These are phyloP conservation scores for Chelonus formosanus DNA, from an alignment of 2,888 invertebrate species.

Conservation along the genomic window DNA sequence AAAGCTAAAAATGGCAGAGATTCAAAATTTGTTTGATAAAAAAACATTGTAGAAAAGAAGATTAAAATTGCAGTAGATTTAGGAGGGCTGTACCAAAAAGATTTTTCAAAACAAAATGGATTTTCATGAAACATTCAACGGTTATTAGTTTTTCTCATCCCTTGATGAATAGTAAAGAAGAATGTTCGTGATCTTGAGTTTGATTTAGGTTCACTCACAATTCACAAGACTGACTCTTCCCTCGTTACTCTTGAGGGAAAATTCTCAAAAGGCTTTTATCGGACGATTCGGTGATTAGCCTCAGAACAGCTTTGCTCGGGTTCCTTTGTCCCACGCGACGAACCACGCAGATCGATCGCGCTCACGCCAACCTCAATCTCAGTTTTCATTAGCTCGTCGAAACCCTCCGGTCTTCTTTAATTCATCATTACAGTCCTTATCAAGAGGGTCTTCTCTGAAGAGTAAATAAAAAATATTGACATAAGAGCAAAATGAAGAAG, in stretches of 20 bases:
- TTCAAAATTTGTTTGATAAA: no score
- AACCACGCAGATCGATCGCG: conserved; percentile 48
- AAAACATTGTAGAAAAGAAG: no score
- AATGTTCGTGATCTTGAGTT: conserved; percentile 45
- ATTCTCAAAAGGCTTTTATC: conserved; percentile 37
- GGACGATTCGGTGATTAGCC: conserved; percentile 51
- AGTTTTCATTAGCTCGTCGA: conserved; percentile 54
- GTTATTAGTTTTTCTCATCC: conserved; percentile 49
- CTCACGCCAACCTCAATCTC: conserved; percentile 53
- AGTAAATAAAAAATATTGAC: conserved; percentile 12
- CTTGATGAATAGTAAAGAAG: conserved; percentile 36
- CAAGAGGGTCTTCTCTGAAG: background rate
- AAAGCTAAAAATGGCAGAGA: no score
- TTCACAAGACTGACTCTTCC: conserved; percentile 14
- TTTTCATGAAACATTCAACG: conserved; percentile 52
- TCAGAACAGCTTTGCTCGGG: conserved; percentile 46
- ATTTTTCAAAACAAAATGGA: conserved; percentile 47
- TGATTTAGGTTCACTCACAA: conserved; percentile 32
- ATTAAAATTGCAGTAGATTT: no score
- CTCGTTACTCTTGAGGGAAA: conserved; percentile 17
- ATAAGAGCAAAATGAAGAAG: background rate
- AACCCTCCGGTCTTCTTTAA: conserved; percentile 16
- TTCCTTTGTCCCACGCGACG: conserved; percentile 42
- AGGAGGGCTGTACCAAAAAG: conserved; percentile 13
- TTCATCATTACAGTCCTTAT: conserved; percentile 8